These are phyloP conservation scores for Heliconius ethilla DNA, from an alignment of 2,888 invertebrate species.

Conservation along the genomic window DNA sequence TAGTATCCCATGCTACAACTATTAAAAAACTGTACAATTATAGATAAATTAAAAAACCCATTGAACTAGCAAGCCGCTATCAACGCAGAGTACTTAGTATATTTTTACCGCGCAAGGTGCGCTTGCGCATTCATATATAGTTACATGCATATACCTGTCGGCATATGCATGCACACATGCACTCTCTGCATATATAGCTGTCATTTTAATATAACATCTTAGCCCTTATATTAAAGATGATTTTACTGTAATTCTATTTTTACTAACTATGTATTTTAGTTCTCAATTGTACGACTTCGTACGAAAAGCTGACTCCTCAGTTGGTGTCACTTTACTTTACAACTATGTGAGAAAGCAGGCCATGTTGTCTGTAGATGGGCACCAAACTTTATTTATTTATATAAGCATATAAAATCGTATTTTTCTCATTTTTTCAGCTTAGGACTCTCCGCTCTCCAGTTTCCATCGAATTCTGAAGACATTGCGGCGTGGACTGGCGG, in stretches of 20 bases:
- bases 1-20: neutral
- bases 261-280: constrained; percentile 6
- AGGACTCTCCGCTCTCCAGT: no score
- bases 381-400: constrained; percentile 22
- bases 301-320: constrained; percentile 58
- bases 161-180: constrained; percentile 51
- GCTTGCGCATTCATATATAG: constrained; percentile 39
- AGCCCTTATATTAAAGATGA: neutral
- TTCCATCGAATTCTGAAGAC: no score
- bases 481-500: no score
- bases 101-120: constrained; percentile 52
- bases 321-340: constrained; percentile 64
- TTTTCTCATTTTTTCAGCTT: no score
- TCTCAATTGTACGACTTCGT: constrained; percentile 33
- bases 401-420: neutral
- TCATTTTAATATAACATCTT: constrained; percentile 30
- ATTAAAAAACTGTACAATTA: constrained; percentile 16
- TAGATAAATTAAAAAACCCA: constrained; percentile 31
- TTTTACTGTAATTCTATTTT: constrained; percentile 35
- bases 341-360: constrained; percentile 50
- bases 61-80: constrained; percentile 25
- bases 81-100: constrained; percentile 40
- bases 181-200: constrained; percentile 53
- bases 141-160: constrained; percentile 32
- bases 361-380: constrained; percentile 42